phyloP scores from a whole-genome alignment of 2,888 invertebrate species.

The Meghimatium bilineatum region DNA sequence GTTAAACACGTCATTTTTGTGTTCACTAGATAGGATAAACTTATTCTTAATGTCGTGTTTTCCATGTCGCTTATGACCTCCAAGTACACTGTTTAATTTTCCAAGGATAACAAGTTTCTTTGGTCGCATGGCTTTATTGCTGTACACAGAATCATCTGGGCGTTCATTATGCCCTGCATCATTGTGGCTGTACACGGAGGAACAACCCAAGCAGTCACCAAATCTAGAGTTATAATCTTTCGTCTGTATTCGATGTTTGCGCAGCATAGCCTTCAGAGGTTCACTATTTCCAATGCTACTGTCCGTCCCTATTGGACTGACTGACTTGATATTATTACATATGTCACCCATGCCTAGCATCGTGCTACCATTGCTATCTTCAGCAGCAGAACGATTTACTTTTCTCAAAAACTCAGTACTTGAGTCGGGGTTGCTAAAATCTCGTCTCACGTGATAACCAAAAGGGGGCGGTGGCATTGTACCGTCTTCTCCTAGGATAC shows the following conservation, averaged over 20 bases:
- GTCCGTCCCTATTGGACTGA: background rate
- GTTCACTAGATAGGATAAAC: background rate
- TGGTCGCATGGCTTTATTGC: background rate
- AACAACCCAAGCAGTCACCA: background rate
- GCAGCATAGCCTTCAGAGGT: too few species aligned
- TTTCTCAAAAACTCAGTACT: background rate
- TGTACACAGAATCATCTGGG: background rate
- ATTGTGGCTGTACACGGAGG: too few species aligned
- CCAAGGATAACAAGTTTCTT: constrained; percentile 25
- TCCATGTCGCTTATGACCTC: background rate
- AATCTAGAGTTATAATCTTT: background rate
- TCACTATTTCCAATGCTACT: too few species aligned
- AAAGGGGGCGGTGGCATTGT: background rate
- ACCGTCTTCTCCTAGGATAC: background rate
- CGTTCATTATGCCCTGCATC: background rate
- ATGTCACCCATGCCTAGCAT: too few species aligned
- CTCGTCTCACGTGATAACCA: constrained; percentile 11
- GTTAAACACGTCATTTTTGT: too few species aligned
- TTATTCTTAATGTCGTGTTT: background rate
- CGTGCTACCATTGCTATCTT: background rate
- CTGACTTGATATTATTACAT: too few species aligned
- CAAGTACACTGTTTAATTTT: constrained; percentile 13
- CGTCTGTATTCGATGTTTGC: background rate
- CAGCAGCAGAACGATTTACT: background rate
- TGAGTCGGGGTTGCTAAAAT: constrained; percentile 14